A percentile compares a stretch with the other conserved stretches of the same genome.
Evolutionary conservation across 2,888 invertebrate genomes (phyloP).

Genomic region (Nysson spinosus): DNA sequence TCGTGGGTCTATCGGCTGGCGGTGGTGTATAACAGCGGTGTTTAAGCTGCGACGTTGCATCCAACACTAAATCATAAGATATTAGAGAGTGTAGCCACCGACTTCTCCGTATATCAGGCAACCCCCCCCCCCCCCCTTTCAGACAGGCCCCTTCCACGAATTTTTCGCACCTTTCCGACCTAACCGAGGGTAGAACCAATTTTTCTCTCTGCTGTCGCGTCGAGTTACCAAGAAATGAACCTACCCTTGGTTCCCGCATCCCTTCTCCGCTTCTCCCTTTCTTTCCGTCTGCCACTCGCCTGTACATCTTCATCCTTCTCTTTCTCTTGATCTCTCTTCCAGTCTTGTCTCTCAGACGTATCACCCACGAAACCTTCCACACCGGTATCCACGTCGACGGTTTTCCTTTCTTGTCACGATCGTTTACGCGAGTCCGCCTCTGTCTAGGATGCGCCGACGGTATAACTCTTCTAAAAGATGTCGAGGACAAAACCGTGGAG

Average conservation of each 20-base stretch:
- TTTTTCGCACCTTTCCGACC: conserved; percentile 56
- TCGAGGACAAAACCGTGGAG: not conserved
- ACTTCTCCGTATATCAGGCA: conserved; percentile 33
- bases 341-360: too few relatives aligned
- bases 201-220: conserved; percentile 73
- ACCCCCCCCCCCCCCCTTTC: conserved; percentile 11
- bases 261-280: conserved; percentile 46
- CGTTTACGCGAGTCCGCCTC: conserved; percentile 24
- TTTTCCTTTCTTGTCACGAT: conserved; percentile 37
- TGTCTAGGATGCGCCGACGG: too few relatives aligned
- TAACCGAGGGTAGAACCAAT: conserved; percentile 66
- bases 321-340: conserved; percentile 2
- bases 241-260: conserved; percentile 40
- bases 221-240: conserved; percentile 73
- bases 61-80: conserved; percentile 75
- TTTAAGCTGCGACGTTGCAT: conserved; percentile 71
- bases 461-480: not conserved
- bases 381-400: conserved; percentile 39
- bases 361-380: too few relatives aligned
- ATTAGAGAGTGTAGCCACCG: conserved; percentile 66
- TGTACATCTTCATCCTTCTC: conserved; percentile 6
- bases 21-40: conserved; percentile 51
- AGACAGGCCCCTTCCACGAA: conserved; percentile 24
- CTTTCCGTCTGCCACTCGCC: conserved; percentile 40
- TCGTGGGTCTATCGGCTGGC: conserved; percentile 57